Conservation (phyloP, 2,888 invertebrate species). For the Patella depressa region DNA sequence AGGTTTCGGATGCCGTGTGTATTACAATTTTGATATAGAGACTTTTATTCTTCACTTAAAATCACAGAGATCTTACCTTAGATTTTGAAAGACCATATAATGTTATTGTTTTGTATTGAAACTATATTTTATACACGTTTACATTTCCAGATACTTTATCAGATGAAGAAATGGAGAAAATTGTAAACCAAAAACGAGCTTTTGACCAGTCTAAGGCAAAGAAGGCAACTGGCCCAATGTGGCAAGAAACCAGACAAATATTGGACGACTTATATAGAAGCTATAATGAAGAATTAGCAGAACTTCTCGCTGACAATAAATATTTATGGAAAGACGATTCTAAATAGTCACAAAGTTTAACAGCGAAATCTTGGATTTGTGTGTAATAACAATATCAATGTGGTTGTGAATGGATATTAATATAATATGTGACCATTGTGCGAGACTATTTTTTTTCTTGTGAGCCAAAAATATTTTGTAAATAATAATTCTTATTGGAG, state of each 20-base stretch:
- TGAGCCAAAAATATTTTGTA: too few relatives aligned
- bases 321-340: constrained; percentile 21
- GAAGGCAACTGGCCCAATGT: constrained; percentile 34
- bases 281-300: constrained; percentile 33
- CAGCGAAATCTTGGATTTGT: too few relatives aligned
- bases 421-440: too few relatives aligned
- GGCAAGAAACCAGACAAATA: constrained; percentile 31
- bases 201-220: constrained; percentile 27
- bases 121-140: neutral
- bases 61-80: too few relatives aligned
- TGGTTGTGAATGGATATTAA: too few relatives aligned
- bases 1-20: too few relatives aligned
- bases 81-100: neutral
- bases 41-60: too few relatives aligned
- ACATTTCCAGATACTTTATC: constrained; percentile 17
- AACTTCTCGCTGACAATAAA: constrained; percentile 27
- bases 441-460: too few relatives aligned
- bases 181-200: constrained; percentile 10
- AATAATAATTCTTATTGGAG: too few relatives aligned
- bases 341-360: too few relatives aligned
- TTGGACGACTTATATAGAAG: constrained; percentile 34
- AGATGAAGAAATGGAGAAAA: constrained; percentile 21
- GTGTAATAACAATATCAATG: too few relatives aligned
- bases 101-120: neutral
- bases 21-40: too few relatives aligned